Conservation (phyloP, 2,888 invertebrate genomes). For the Xestia sexstrigata region DNA sequence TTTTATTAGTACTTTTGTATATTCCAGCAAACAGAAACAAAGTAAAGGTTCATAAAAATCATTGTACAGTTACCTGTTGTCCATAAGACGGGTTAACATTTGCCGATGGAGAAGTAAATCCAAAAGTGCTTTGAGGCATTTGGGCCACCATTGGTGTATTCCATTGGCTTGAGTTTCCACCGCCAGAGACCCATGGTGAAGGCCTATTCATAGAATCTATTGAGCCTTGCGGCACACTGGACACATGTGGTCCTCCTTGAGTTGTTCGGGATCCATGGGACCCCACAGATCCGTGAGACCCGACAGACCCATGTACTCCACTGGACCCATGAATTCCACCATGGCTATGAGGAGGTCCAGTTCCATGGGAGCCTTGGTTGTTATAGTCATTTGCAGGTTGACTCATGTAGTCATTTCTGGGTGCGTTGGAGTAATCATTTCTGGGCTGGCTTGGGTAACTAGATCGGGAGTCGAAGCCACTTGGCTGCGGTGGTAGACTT, state of each 20-base stretch:
- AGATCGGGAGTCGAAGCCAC: constrained; percentile 67
- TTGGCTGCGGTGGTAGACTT: constrained; percentile 53
- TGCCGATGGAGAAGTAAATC: constrained; percentile 45
- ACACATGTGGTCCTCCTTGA: constrained; percentile 31
- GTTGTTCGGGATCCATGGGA: constrained; percentile 26
- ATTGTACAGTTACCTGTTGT: constrained; percentile 66
- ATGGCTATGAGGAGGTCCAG: constrained; percentile 23
- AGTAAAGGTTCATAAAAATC: background rate
- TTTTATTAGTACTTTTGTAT: background rate
- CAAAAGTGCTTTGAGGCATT: constrained; percentile 63
- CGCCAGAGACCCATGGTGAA: constrained; percentile 66
- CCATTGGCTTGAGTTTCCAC: constrained; percentile 53
- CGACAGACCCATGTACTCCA: constrained; percentile 17
- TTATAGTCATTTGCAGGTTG: constrained; percentile 52
- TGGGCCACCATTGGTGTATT: constrained; percentile 44
- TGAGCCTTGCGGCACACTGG: constrained; percentile 25
- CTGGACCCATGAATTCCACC: constrained; percentile 21
- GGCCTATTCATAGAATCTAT: constrained; percentile 48
- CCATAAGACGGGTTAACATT: constrained; percentile 57
- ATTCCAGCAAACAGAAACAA: background rate
- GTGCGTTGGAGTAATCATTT: constrained; percentile 70
- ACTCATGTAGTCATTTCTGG: constrained; percentile 60
- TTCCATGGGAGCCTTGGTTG: constrained; percentile 40
- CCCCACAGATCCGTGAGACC: constrained; percentile 24
- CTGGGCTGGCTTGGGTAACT: constrained; percentile 67